phyloP scores from a whole-genome alignment of 2,888 invertebrate genomes.

The Esperia sulphurella region DNA sequence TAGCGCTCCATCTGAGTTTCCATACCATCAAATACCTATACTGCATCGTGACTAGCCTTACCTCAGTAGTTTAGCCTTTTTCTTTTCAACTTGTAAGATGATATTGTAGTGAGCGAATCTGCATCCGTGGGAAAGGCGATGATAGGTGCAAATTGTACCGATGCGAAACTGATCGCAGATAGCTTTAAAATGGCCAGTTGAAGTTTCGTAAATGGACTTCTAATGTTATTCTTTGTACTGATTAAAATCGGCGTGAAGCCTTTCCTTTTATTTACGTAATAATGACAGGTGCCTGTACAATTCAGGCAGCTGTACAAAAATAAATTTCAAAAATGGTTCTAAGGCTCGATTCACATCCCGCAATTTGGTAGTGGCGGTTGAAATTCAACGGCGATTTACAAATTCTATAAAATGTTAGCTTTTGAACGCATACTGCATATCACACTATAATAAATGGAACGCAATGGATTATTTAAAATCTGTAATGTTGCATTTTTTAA shows the following conservation, averaged over 20 bases:
- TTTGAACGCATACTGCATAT: too few relatives aligned
- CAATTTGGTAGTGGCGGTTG: too few relatives aligned
- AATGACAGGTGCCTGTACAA: too few relatives aligned
- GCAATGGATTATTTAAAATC: too few relatives aligned
- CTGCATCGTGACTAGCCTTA: neutral
- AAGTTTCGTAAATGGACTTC: constrained; percentile 29
- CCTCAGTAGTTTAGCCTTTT: constrained; percentile 6
- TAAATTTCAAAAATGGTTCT: too few relatives aligned
- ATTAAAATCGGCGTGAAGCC: constrained; percentile 37
- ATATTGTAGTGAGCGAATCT: constrained; percentile 33
- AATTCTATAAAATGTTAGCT: too few relatives aligned
- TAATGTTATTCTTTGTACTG: constrained; percentile 21
- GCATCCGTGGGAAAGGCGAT: constrained; percentile 43
- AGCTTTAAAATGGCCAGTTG: constrained; percentile 36
- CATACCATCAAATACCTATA: neutral
- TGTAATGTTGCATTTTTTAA: too few relatives aligned
- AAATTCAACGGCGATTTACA: too few relatives aligned
- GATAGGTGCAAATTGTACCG: constrained; percentile 52
- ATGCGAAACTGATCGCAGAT: constrained; percentile 45
- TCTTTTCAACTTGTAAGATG: constrained; percentile 12
- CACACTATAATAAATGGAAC: too few relatives aligned
- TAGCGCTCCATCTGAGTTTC: neutral
- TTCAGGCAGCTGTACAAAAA: too few relatives aligned
- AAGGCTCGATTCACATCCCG: too few relatives aligned
- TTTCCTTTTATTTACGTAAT: neutral